Base-by-base conservation (phyloP, 1,140 invertebrate species). In the Octopus sinensis region DNA sequence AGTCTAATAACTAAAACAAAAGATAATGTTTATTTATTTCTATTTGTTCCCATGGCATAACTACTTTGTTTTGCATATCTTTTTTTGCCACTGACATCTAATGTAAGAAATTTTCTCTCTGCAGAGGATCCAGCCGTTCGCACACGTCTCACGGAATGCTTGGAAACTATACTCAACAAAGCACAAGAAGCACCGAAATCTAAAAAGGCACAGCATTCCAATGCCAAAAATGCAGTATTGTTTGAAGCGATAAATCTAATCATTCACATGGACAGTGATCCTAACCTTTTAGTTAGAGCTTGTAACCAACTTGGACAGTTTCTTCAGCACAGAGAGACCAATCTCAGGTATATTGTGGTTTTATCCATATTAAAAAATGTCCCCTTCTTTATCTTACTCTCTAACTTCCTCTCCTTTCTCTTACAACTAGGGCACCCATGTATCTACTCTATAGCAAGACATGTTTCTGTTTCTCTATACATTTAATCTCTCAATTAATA, bases 171-270 rank as follows among this genome's bases (percentile, higher is more conserved):
- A 88, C 93, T 99, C 84, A 99, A 99, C 90, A 99, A 99, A 93
- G 98, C 98, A 51, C 97, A 99, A 91, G 98, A 99, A 90, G 97
- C 98, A 80, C 98, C 98, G 54, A 99, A 99, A 91, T 99, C 98
- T 52, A 99, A 99, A 92, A 99, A 99, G 92, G 97, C 99, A 77
- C 98, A 99, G 92, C 98, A 99, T 92, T 99, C 98, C 53, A 99
- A 99, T 93, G 98, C 98, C 62, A 99, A 99, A 91, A 99, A 99
- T 93, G 98, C 98, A 75, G 98, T 99, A 23, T 92, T 99, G 4
- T 99, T 99, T 92, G 98, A 99, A 92, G 98, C 98, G 30, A 99
- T 99, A 88, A 98, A 97, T 92, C 93, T 99, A 82, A 99, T 99
- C 87, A 99, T 99, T 88, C 98, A 99, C 89, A 98, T 99, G 92